These are phyloP conservation scores for Eurystomus gularis DNA, from an alignment of 2,113 vertebrate genomes.

Conservation along the genomic window DNA sequence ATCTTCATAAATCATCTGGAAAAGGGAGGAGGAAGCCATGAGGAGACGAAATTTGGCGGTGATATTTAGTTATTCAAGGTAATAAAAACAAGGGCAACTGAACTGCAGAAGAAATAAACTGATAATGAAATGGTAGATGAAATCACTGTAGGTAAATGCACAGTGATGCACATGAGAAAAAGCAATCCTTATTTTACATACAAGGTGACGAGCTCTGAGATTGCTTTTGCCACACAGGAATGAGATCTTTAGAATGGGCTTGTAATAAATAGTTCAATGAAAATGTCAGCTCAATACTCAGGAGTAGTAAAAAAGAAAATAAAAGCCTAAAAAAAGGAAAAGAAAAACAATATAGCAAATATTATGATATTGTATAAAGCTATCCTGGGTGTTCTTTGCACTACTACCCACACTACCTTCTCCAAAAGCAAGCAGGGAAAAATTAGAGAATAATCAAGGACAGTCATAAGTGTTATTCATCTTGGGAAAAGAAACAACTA, in stretches of 20 bases:
- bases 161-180: background rate
- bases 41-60: background rate
- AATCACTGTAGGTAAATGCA: background rate
- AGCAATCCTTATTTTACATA: background rate
- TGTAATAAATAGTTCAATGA: slow-evolving; percentile 14
- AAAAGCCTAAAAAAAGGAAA: background rate
- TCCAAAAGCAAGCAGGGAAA: background rate
- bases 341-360: background rate
- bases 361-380: background rate
- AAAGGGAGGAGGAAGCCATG: background rate
- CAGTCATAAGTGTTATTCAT: background rate
- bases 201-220: slow-evolving; percentile 6
- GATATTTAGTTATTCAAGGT: background rate
- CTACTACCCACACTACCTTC: rapidly evolving
- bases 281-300: slow-evolving; percentile 7
- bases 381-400: background rate
- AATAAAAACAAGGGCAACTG: slow-evolving; percentile 9
- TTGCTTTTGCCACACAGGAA: background rate
- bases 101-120: slow-evolving; percentile 14
- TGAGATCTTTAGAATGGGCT: background rate
- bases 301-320: background rate
- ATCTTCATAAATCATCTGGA: background rate
- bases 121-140: slow-evolving; percentile 27
- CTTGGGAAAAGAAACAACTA: background rate
- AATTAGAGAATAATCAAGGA: background rate